Base-by-base conservation (phyloP, 1,140 invertebrate genomes). In the Conus ventricosus region DNA sequence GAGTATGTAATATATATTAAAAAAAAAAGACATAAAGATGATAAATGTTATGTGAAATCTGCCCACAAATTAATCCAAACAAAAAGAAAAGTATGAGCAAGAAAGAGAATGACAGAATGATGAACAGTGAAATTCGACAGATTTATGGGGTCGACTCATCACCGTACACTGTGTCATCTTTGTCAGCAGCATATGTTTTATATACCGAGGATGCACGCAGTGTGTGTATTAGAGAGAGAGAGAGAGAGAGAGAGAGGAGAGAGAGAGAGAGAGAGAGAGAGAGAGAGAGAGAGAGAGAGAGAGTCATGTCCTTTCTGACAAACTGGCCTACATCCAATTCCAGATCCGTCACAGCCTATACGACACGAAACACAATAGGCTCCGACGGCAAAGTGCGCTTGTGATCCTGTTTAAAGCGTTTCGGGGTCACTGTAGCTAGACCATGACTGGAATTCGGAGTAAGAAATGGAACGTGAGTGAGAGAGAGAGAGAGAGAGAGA, bases 241-340 rank as follows among this genome's bases (percentile, higher is more conserved):
- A 13, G 60, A 13, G 60, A 13, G 60, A 13, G 60, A 13, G 60
- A 63, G 60, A 63, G 60, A 63, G 60, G 60, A 63, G 1, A 63
- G 60, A 63, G 60, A 63, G 60, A 63, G 60, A 71, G 67, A 71
- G 67, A 71, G 67, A 71, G 67, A 71, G 67, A 71, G 67, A 71
- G 67, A 71, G 67, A 71, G 67, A 71, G 67, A 71, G 67, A 71
- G 67, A 71, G 67, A 71, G 67, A 71, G 67, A 71, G 67, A 71
- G 67, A 71, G 11, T 23, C 67, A 20, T 20, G 6, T 20, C 15
- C 11, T 23, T 11, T 23, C 11, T 23, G 11, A 71, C 67, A 23
- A 20, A 71, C 67, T n/a, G 67, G 67, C 17, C 23, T 23, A 20
- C 67, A 71, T 23, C 67, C 23, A 71, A 6, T 20, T 71, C 20